These are phyloP conservation scores for Abscondita cerata DNA, from an alignment of 2,888 invertebrate genomes.

Conservation along the genomic window DNA sequence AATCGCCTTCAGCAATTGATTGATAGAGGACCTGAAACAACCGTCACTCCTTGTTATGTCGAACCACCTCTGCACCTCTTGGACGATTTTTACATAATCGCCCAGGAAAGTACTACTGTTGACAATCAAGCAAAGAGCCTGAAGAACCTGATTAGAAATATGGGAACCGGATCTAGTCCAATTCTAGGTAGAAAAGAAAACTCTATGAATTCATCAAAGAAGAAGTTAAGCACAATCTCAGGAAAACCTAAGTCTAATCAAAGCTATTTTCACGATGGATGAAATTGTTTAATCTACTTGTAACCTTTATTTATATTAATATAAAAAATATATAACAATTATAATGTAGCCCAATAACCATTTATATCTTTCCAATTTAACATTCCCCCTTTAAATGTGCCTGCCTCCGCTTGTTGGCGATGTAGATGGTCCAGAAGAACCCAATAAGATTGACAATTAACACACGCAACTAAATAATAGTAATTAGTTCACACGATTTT, in stretches of 20 bases:
- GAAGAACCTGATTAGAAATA: slow-evolving; percentile 80
- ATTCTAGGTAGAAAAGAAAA: slow-evolving; percentile 75
- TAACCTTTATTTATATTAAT: background rate
- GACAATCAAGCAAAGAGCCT: slow-evolving; percentile 79
- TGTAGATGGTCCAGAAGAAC: slow-evolving; percentile 79
- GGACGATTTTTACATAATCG: slow-evolving; percentile 91
- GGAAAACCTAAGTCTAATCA: slow-evolving; percentile 3
- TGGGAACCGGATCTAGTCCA: slow-evolving; percentile 80
- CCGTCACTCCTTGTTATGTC: slow-evolving; percentile 68
- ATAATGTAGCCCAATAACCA: background rate
- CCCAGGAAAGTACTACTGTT: slow-evolving; percentile 68
- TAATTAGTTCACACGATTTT: too few relatives aligned
- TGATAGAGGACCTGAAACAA: slow-evolving; percentile 53
- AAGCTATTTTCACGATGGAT: slow-evolving; percentile 9
- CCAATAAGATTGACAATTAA: slow-evolving; percentile 77
- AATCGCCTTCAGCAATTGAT: slow-evolving; percentile 63
- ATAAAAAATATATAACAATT: slow-evolving; percentile 5
- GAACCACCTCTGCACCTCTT: slow-evolving; percentile 81
- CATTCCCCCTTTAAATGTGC: slow-evolving; percentile 46
- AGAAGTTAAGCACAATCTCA: slow-evolving; percentile 46
- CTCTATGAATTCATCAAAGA: slow-evolving; percentile 59
- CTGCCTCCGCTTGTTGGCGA: slow-evolving; percentile 73
- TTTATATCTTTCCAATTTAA: background rate
- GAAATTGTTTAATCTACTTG: background rate
- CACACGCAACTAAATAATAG: slow-evolving; percentile 72